Evolutionary conservation across 2,113 vertebrate genomes (phyloP).

Genomic region (Melospiza melodia): DNA sequence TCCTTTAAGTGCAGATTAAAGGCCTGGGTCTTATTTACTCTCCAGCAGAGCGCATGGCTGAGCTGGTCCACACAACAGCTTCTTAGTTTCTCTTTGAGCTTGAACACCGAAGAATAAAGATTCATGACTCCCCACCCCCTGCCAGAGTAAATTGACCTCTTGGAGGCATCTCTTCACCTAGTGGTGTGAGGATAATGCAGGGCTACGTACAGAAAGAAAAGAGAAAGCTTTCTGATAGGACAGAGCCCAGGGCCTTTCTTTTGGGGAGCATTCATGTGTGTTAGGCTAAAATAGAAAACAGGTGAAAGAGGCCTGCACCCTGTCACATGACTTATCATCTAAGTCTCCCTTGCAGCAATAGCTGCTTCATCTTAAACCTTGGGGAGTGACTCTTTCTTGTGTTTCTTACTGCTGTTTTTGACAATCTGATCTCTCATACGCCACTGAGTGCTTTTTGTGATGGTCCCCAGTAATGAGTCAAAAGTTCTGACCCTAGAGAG

Average conservation of each 20-base stretch:
- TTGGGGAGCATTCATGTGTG: constrained; percentile 20
- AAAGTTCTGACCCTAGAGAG: neutral
- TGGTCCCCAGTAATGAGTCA: neutral
- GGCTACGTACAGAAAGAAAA: neutral
- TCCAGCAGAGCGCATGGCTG: constrained; percentile 73
- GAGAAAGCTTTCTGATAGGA: neutral
- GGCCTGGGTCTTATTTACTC: constrained; percentile 71
- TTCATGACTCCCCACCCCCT: constrained; percentile 59
- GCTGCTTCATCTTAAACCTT: neutral
- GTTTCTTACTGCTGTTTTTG: neutral
- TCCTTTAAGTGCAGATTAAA: constrained; percentile 74
- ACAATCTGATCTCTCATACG: neutral
- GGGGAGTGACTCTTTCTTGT: neutral
- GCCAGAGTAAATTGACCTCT: constrained; percentile 77
- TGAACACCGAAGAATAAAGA: constrained; percentile 76
- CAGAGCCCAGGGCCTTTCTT: neutral
- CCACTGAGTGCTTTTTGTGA: neutral
- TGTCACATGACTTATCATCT: neutral
- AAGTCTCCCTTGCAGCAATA: neutral
- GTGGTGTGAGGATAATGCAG: constrained; percentile 59
- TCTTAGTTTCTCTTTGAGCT: constrained; percentile 72
- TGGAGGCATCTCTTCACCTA: constrained; percentile 74
- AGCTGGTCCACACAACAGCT: constrained; percentile 73
- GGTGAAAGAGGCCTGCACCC: neutral
- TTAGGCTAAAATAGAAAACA: constrained; percentile 42